Base-by-base conservation (phyloP, 2,113 vertebrate species). In the Calidris pugnax region DNA sequence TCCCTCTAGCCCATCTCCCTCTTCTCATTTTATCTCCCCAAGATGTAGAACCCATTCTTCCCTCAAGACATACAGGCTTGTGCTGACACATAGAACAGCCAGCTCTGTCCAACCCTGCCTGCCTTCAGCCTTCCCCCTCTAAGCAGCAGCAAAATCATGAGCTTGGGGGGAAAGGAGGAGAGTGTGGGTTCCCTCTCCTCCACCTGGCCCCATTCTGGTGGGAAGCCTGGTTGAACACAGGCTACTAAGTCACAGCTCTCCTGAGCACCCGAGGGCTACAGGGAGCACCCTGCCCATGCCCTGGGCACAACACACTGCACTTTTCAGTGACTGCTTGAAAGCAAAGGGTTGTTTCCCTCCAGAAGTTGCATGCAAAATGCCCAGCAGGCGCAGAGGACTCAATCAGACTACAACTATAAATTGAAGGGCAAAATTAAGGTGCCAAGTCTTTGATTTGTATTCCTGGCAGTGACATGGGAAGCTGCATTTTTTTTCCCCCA, bases 261-360 rank as follows among this genome's bases (percentile, higher is more conserved):
- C 8, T 0, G 1, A 73, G 66, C 32, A 47, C 11, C 24, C 0
- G 0, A 43, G 23, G 10, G 37, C 37, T 59, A 23, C 4, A 89
- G n/a, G 56, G 20, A 79, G 8, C 35, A 48, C 4, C 27, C 16
- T 69, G 60, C 19, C 50, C 19, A 5, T 2, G 12, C 21, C 55
- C 47, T 20, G 32, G 24, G 30, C 3, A 2, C 37, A 77, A 60
- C 35, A 51, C 39, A 10, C 27, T 45, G 56, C 27, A 14, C 35
- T 45, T 32, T 64, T 24, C 50, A 55, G 24, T 19, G 51, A 48
- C 50, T 43, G 27, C 59, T 43, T 66, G 33, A 66, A 57, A 77
- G 30, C 14, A 77, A 80, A 77, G 12, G 9, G 27, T 53, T 94
- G 48, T n/a, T 94, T 85, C 41, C 35, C 6, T 57, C 28, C 74